Percentiles rank a stretch among this genome's conserved stretches.
phyloP scores from a whole-genome alignment of 2,888 invertebrate species.

The Ethmia dodecea region DNA sequence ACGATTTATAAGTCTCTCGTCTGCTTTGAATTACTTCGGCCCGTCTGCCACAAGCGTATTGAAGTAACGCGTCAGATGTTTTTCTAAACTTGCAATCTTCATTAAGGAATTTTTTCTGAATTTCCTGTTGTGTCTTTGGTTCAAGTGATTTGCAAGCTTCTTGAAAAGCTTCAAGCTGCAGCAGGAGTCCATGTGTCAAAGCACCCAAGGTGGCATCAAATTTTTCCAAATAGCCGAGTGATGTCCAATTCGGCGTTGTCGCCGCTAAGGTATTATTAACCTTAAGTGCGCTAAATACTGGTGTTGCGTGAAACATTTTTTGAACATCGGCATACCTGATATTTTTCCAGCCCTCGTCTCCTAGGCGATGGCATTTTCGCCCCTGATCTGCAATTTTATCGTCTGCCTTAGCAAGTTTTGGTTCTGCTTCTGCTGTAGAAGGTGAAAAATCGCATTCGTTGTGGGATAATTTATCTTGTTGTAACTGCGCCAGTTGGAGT shows the following conservation, averaged over 20 bases:
- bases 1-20: neutral
- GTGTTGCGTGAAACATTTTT: conserved; percentile 18
- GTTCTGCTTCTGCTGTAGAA: conserved; percentile 4
- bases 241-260: conserved; percentile 14
- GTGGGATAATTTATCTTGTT: neutral
- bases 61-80: neutral
- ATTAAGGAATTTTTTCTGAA: neutral
- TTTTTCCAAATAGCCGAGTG: conserved; percentile 7
- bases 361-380: conserved; percentile 3
- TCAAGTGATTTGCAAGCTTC: neutral
- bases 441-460: conserved; percentile 4
- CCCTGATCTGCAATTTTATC: conserved; percentile 4
- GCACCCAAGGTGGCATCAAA: conserved; percentile 12
- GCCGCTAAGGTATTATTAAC: conserved; percentile 11
- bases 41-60: conserved; percentile 2
- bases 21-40: conserved; percentile 1
- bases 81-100: neutral
- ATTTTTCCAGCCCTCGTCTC: conserved; percentile 6
- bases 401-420: conserved; percentile 5
- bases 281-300: conserved; percentile 15
- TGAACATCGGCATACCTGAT: conserved; percentile 16
- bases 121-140: neutral
- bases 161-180: conserved; percentile 9
- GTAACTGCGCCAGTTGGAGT: neutral
- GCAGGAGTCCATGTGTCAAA: conserved; percentile 12